Base-by-base conservation (phyloP, 2,797 vertebrate genomes). In the Halcyon badia region DNA sequence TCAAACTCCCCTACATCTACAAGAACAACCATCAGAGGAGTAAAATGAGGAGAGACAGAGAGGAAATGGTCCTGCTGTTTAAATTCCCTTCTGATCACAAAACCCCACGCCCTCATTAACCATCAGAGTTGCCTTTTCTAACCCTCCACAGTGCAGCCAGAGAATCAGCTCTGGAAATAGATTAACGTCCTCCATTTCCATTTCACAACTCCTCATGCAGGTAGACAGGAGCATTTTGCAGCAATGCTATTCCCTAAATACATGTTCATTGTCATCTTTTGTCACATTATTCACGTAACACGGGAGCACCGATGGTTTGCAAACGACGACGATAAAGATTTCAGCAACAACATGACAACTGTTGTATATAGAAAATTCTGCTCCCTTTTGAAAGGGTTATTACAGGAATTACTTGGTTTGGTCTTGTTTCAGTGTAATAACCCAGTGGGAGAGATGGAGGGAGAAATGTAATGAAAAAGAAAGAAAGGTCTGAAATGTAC, bases 401-500 rank as follows among this genome's bases (percentile, higher is more conserved):
- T 79, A 71, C 2, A 1, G 48, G 6, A 94, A 92, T 87, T 87
- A 89, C 72, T 94, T 76, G 71, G 37, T 62, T 92, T 85, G 81
- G 46, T 85, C 83, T 78, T 87, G 68, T 87, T 94, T 86, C 94
- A 92, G 69, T 24, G 49, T 90, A 95, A 94, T 82, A 96, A 94
- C 35, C 41, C 75, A 21, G 48, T 60, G 58, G 44, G 57, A 68
- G 56, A 88, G 72, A 82, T 37, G 25, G 35, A 89, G 42, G n/a
- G 79, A 83, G 73, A 73, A 83, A 57, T 1, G 5, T 62, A 90
- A 93, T 83, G 76, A 94, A 94, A 94, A 86, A 85, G 88, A 95
- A 95, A 95, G 46, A 65, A 80, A 87, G 66, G 92, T 72, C 93
- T 96, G 81, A 92, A 94, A 89, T 1, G 20, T 80, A 58, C 61